Percentiles rank a stretch among this genome's conserved stretches.
These are phyloP conservation scores for Labia minor DNA, from an alignment of 2,888 invertebrate genomes.

Conservation along the genomic window DNA sequence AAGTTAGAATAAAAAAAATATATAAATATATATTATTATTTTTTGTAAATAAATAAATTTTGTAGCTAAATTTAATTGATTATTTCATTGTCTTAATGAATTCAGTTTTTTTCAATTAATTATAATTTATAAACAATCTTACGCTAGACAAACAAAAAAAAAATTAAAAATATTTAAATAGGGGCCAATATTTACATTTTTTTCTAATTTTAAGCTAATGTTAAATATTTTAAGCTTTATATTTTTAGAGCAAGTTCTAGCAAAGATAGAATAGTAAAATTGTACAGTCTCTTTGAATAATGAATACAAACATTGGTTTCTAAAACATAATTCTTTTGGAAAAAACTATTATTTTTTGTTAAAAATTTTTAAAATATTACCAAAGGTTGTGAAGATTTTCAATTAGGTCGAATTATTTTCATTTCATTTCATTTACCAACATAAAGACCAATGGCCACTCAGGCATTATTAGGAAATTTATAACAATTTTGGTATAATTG, in stretches of 20 bases:
- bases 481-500: neutral
- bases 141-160: no score
- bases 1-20: no score
- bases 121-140: no score
- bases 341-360: neutral
- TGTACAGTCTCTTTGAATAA: no score
- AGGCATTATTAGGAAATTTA: neutral
- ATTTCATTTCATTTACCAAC: neutral
- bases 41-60: no score
- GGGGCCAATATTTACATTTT: slow-evolving; percentile 4
- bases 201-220: neutral
- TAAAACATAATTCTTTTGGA: no score
- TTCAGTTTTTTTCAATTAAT: no score
- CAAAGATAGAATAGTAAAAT: neutral
- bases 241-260: neutral
- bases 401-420: neutral
- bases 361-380: neutral
- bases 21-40: no score
- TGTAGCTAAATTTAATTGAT: no score
- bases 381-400: neutral
- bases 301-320: no score
- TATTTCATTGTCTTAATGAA: no score
- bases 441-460: neutral
- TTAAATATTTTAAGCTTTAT: slow-evolving; percentile 7
- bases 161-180: neutral